These are phyloP conservation scores for Sturnira hondurensis DNA, from an alignment of 2,113 vertebrate genomes.

Conservation along the genomic window DNA sequence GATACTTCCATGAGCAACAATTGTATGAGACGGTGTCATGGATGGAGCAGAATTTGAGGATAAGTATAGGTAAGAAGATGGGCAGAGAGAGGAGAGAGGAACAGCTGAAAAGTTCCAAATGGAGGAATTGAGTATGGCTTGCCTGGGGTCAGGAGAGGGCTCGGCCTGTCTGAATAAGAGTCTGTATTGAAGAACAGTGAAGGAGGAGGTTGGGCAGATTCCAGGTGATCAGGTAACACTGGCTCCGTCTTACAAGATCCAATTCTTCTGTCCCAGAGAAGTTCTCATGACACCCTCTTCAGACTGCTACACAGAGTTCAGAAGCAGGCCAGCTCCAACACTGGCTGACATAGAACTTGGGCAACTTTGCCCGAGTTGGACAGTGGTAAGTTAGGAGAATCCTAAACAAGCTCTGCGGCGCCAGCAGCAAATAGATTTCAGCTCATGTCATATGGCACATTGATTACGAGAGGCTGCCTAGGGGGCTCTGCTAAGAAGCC, in stretches of 20 bases:
- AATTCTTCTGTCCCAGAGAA: neutral
- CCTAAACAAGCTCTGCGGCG: neutral
- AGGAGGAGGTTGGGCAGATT: neutral
- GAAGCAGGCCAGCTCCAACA: neutral
- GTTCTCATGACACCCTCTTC: neutral
- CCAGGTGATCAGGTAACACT: neutral
- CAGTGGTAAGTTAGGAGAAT: neutral
- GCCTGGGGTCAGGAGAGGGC: neutral
- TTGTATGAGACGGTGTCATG: neutral
- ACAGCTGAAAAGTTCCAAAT: neutral
- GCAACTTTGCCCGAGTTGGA: neutral
- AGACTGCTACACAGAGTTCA: neutral
- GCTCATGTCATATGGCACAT: neutral
- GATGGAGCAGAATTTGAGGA: neutral
- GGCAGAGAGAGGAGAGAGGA: neutral
- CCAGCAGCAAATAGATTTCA: neutral
- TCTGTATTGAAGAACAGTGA: neutral
- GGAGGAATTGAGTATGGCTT: neutral
- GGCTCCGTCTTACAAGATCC: neutral
- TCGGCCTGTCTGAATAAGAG: neutral
- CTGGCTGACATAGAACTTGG: neutral
- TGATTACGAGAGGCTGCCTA: neutral
- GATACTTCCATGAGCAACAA: fast-evolving
- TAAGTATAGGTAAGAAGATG: neutral
- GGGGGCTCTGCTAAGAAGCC: neutral